A percentile compares a stretch with the other conserved stretches of the same genome.
These are phyloP conservation scores for Gouania willdenowi DNA, from an alignment of 2,797 vertebrate species.

Conservation along the genomic window DNA sequence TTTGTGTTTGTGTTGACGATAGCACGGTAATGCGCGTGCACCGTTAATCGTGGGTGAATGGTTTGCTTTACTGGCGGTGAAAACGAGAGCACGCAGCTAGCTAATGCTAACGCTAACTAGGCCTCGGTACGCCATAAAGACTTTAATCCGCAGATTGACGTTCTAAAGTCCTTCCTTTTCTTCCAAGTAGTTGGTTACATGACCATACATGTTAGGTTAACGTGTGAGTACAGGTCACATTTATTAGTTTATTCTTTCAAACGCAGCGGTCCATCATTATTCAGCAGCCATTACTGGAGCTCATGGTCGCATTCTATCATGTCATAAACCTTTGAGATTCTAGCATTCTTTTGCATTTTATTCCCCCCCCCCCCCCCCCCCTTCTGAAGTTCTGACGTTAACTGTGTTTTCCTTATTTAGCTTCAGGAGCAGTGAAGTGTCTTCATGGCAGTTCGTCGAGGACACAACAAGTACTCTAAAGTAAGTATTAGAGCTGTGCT, in stretches of 20 bases:
- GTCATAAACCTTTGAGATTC: too few relatives aligned
- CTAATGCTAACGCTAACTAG: slow-evolving; percentile 27
- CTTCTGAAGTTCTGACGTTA: background rate
- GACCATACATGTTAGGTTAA: too few relatives aligned
- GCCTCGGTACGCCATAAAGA: slow-evolving; percentile 28
- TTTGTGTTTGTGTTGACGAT: slow-evolving; percentile 32
- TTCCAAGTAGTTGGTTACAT: too few relatives aligned
- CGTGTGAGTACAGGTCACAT: background rate
- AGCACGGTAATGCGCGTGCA: background rate
- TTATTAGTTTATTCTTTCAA: background rate
- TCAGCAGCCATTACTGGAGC: background rate
- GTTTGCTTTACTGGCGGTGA: background rate
- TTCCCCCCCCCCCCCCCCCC: too few relatives aligned
- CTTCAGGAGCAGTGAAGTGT: slow-evolving; percentile 79
- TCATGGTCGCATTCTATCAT: too few relatives aligned
- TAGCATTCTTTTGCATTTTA: background rate
- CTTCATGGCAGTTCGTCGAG: slow-evolving; percentile 85
- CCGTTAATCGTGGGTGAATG: background rate
- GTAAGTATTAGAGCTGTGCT: slow-evolving; percentile 67
- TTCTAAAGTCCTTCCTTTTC: too few relatives aligned
- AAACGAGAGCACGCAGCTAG: background rate
- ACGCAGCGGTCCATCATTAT: background rate
- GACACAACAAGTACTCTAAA: slow-evolving; percentile 82
- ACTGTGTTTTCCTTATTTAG: slow-evolving; percentile 45
- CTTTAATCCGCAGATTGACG: too few relatives aligned